phyloP scores from a whole-genome alignment of 2,113 vertebrate species.

The Nanorana parkeri region DNA sequence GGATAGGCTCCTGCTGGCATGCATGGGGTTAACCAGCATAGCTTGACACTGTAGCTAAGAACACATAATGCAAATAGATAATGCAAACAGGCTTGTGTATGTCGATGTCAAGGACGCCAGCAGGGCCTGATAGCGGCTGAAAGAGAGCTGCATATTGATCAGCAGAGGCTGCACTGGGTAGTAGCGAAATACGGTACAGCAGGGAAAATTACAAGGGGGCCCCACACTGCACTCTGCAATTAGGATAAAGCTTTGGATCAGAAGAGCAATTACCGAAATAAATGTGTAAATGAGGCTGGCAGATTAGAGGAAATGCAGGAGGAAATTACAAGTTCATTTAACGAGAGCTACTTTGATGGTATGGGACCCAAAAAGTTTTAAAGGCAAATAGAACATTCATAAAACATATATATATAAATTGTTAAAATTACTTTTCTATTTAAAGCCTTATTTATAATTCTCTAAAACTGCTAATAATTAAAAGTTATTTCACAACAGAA shows the following conservation, averaged over 20 bases:
- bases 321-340: neutral
- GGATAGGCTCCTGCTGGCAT: neutral
- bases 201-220: neutral
- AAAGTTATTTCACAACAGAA: too few relatives aligned
- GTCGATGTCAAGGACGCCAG: conserved; percentile 18
- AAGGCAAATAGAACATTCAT: too few relatives aligned
- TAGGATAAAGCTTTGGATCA: neutral
- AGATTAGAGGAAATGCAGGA: neutral
- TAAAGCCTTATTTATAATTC: too few relatives aligned
- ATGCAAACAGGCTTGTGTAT: neutral
- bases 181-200: neutral
- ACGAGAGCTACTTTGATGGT: neutral
- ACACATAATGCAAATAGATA: conserved; percentile 13
- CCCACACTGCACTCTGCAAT: neutral
- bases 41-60: neutral
- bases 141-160: neutral
- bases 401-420: too few relatives aligned
- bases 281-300: neutral
- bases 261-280: neutral
- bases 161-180: neutral
- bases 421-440: too few relatives aligned
- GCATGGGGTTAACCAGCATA: neutral
- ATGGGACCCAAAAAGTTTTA: neutral
- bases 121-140: neutral
- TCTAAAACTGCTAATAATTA: too few relatives aligned